Evolutionary conservation across 1,140 invertebrate genomes (phyloP).

Genomic region (Thaumatotibia leucotreta): DNA sequence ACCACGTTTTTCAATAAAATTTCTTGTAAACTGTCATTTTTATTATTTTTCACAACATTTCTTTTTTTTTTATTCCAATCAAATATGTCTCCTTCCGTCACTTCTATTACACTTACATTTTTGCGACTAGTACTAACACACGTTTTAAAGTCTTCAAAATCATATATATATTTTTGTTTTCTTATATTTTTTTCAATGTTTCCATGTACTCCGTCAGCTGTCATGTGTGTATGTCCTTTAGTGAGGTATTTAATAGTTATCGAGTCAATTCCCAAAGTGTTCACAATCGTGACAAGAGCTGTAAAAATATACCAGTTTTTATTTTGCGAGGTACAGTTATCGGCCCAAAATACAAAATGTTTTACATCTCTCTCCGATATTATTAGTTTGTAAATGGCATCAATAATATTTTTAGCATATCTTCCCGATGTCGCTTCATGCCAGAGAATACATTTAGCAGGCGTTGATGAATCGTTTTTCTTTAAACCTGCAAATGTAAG

Average conservation of each 20-base stretch:
- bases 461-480: too few relatives aligned
- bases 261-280: not conserved
- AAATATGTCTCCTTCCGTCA: not conserved
- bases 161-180: not conserved
- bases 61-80: not conserved
- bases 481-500: not conserved
- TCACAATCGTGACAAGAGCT: not conserved
- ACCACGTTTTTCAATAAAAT: not conserved
- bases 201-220: not conserved
- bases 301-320: not conserved
- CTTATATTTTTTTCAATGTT: conserved; percentile 3
- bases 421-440: too few relatives aligned
- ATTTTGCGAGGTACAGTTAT: not conserved
- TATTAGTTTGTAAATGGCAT: too few relatives aligned
- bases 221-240: not conserved
- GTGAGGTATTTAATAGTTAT: not conserved
- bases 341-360: not conserved
- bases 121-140: not conserved
- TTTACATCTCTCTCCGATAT: not conserved
- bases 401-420: too few relatives aligned
- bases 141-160: not conserved
- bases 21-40: not conserved
- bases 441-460: too few relatives aligned
- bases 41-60: not conserved
- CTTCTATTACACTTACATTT: not conserved